Base-by-base conservation (phyloP, 1,140 invertebrate genomes). In the Andricus grossulariae region DNA sequence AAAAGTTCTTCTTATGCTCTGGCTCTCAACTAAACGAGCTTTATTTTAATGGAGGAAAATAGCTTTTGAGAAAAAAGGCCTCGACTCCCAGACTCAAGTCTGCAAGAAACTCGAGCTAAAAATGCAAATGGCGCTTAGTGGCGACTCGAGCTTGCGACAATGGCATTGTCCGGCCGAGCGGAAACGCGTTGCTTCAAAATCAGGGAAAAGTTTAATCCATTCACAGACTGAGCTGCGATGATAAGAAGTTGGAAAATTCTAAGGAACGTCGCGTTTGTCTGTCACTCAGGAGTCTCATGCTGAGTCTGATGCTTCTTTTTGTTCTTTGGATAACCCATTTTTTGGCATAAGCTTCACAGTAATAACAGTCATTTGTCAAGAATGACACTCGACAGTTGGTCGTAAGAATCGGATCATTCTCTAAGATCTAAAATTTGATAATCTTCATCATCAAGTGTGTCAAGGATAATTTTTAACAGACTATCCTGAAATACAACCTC, bases 151-250 rank as follows among this genome's bases (percentile, higher is more conserved):
- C 21, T 57, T 3, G 60, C 50, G 72, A 77, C 78, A 76, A 74
- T 74, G 55, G 51, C 50, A 78, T 80, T 82, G 73, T 77, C 77
- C 80, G 49, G 71, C 55, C 52, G 57, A 75, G 76, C 75, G 80
- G 80, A 78, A 83, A 78, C 71, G 39, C 75, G 77, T 74, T 76
- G 32, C 72, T 77, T 76, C 54, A 57, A 77, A 83, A 80, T 50
- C 73, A 49, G 57, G 76, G 80, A 80, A 82, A 84, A 82, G 78
- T 82, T 84, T 82, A 85, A 87, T 85, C 80, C 80, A 78, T 78
- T 71, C 54, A 19, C 76, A 73, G 72, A 78, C 32, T 52, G 39
- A 60, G 75, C 73, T 54, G 72, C 50, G 70, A 72, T 79, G 75
- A 81, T 79, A 83, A 82, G 76, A 19, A 80, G 55, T 78, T 50